Percentiles rank a stretch among this genome's conserved stretches.
Evolutionary conservation across 2,113 vertebrate genomes (phyloP).

Genomic region (Scomber colias): DNA sequence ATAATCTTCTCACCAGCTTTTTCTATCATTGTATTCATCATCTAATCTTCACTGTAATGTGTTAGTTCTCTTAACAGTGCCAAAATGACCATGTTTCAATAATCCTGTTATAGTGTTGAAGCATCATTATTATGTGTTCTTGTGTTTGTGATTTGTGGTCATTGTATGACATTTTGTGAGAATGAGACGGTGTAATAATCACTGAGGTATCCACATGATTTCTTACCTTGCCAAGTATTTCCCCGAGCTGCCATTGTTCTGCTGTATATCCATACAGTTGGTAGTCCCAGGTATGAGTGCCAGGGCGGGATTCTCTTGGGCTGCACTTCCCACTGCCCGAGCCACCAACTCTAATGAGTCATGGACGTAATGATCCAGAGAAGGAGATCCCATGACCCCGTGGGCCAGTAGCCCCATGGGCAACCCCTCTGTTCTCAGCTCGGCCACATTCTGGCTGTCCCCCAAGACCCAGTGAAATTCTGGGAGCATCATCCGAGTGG

Average conservation of each 20-base stretch:
- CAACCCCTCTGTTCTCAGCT: constrained; percentile 93
- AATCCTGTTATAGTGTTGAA: too few relatives aligned
- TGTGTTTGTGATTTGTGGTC: not conserved
- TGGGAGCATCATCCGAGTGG: constrained; percentile 84
- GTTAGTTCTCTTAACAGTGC: too few relatives aligned
- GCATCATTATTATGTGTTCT: too few relatives aligned
- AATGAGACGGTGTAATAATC: not conserved
- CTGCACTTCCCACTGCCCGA: constrained; percentile 92
- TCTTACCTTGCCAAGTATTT: constrained; percentile 94
- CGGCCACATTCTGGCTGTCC: constrained; percentile 95
- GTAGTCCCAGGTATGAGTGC: constrained; percentile 95
- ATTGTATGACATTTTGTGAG: not conserved
- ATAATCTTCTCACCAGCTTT: too few relatives aligned
- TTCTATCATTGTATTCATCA: too few relatives aligned
- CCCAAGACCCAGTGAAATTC: constrained; percentile 96
- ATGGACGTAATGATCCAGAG: constrained; percentile 93
- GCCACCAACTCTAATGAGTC: constrained; percentile 94
- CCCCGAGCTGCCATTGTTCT: constrained; percentile 91
- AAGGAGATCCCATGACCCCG: constrained; percentile 90
- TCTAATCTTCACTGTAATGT: not conserved
- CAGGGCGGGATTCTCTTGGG: constrained; percentile 89
- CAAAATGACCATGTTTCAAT: too few relatives aligned
- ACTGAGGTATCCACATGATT: not conserved
- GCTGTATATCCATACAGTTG: constrained; percentile 92
- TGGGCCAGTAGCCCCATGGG: constrained; percentile 94